Percentiles rank a stretch among this genome's conserved stretches.
phyloP scores from a whole-genome alignment of 2,797 vertebrate genomes.

The Hemibagrus guttatus region DNA sequence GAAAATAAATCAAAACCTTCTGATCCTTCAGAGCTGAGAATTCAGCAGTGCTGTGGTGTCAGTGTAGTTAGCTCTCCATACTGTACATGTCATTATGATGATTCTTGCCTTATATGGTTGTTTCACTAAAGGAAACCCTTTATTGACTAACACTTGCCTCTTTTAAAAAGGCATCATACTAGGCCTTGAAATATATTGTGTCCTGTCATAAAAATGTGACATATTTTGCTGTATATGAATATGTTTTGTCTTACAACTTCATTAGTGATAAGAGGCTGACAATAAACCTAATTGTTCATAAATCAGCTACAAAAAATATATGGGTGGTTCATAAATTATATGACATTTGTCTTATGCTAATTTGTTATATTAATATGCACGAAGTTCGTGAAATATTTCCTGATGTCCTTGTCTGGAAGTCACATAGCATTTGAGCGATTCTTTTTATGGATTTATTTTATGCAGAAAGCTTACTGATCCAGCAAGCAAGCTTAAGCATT shows the following conservation, averaged over 20 bases:
- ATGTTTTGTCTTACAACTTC: conserved; percentile 1
- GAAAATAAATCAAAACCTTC: neutral
- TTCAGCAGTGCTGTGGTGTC: neutral
- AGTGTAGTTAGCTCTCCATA: neutral
- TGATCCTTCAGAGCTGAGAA: neutral
- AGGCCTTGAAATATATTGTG: neutral
- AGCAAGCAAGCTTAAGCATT: neutral
- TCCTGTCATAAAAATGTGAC: neutral
- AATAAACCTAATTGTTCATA: conserved; percentile 6
- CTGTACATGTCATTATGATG: neutral
- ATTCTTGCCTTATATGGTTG: conserved; percentile 8
- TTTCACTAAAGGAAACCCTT: neutral
- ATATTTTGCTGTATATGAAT: neutral
- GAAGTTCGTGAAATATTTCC: neutral
- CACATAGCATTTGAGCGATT: neutral
- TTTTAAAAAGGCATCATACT: neutral
- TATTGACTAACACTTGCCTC: neutral
- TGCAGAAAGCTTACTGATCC: neutral
- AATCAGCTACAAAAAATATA: conserved; percentile 1
- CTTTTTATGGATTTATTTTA: neutral
- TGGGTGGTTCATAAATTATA: neutral
- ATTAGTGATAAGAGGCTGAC: neutral
- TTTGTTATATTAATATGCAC: neutral
- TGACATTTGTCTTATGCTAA: neutral
- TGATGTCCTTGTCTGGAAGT: neutral